Conservation (phyloP, 2,113 vertebrate species). For the Corythaixoides concolor region DNA sequence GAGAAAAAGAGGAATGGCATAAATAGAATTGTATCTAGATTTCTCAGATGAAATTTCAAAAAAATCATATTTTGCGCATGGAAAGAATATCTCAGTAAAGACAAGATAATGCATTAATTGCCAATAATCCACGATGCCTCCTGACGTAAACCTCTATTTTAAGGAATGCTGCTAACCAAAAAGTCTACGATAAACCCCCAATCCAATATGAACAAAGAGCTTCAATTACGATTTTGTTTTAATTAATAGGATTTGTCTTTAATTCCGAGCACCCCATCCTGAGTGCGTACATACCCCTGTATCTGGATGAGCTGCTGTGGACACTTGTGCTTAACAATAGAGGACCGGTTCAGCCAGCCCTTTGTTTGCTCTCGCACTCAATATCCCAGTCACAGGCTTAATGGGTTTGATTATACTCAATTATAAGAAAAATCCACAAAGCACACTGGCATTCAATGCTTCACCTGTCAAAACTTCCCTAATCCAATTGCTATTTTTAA, state of each 20-base stretch:
- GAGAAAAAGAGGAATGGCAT: background rate
- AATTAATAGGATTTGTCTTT: background rate
- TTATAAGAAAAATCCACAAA: background rate
- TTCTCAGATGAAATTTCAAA: background rate
- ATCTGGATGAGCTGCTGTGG: conserved; percentile 21
- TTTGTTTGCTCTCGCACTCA: conserved; percentile 51
- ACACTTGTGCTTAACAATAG: conserved; percentile 56
- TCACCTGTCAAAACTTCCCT: conserved; percentile 35
- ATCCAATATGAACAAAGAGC: background rate
- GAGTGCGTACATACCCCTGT: background rate
- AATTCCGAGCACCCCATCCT: background rate
- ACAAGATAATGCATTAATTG: background rate
- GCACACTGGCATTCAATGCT: background rate
- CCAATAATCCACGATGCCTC: background rate
- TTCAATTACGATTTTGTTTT: conserved; percentile 1
- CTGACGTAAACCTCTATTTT: background rate
- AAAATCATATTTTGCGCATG: background rate
- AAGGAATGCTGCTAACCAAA: background rate
- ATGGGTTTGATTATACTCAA: background rate
- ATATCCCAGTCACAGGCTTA: conserved; percentile 9
- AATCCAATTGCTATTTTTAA: background rate
- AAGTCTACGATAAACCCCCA: background rate
- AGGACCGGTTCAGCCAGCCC: conserved; percentile 22
- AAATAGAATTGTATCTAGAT: background rate
- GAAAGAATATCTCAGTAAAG: background rate